Percentiles rank a stretch among this genome's conserved stretches.
These are phyloP conservation scores for Neosilurus mollespiculum DNA, from an alignment of 2,797 vertebrate genomes.

Conservation along the genomic window DNA sequence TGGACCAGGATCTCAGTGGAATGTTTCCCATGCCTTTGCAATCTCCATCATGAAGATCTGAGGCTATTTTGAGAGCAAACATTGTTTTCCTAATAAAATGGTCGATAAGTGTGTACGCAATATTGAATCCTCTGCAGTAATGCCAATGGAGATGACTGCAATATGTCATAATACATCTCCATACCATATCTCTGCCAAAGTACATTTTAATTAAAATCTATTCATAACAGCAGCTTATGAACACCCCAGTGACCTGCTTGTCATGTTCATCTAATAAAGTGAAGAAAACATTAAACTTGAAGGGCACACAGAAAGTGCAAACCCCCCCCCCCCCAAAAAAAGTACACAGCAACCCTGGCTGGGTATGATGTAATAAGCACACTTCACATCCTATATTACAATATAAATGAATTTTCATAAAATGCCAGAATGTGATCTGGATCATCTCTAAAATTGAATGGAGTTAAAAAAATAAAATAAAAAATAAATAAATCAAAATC, in stretches of 20 bases:
- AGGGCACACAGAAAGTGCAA: too few species aligned
- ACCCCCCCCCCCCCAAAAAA: too few species aligned
- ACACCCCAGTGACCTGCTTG: background rate
- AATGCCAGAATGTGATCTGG: too few species aligned
- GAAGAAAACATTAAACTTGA: too few species aligned
- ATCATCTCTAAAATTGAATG: too few species aligned
- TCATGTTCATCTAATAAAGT: background rate
- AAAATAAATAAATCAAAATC: too few species aligned
- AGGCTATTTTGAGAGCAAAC: background rate
- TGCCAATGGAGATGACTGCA: background rate
- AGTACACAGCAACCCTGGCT: too few species aligned
- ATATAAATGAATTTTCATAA: too few species aligned
- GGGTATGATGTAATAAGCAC: too few species aligned
- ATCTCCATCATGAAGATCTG: background rate
- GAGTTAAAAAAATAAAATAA: too few species aligned
- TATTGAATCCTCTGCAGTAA: conserved; percentile 1
- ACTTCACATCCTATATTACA: too few species aligned
- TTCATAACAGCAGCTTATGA: background rate
- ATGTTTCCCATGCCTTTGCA: background rate
- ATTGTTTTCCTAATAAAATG: background rate
- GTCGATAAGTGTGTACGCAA: background rate
- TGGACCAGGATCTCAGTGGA: background rate
- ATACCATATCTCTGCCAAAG: conserved; percentile 1
- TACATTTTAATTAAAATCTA: conserved; percentile 17
- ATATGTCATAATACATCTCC: background rate